Conservation (phyloP, 2,888 invertebrate species). For the Cancer borealis region DNA sequence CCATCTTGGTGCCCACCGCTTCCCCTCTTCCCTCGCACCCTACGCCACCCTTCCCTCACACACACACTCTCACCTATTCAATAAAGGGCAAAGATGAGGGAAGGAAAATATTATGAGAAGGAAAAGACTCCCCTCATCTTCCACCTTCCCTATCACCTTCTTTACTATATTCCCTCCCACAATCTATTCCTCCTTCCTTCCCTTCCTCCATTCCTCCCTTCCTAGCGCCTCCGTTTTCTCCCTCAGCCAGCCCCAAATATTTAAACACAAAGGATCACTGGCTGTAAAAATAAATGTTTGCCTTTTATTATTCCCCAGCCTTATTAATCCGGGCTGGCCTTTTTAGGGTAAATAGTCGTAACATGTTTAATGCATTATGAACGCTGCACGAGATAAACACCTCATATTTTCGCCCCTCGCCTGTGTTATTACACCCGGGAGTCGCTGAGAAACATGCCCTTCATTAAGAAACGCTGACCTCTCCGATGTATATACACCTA, state of each 20-base stretch:
- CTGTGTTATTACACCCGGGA: background rate
- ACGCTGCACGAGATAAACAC: conserved; percentile 32
- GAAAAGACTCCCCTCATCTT: background rate
- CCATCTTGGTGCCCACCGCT: background rate
- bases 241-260: background rate
- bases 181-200: background rate
- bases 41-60: background rate
- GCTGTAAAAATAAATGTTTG: conserved; percentile 26
- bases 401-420: conserved; percentile 5
- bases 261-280: conserved; percentile 15
- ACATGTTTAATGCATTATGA: conserved; percentile 34
- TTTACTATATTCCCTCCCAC: background rate
- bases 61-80: background rate
- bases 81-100: background rate
- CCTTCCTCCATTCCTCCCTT: background rate
- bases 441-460: background rate
- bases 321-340: conserved; percentile 23
- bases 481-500: background rate
- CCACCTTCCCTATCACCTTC: background rate
- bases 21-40: background rate
- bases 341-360: conserved; percentile 41
- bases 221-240: background rate
- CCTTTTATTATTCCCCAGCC: conserved; percentile 32
- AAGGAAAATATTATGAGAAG: background rate
- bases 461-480: background rate